A percentile compares a stretch with the other conserved stretches of the same genome.
phyloP scores from a whole-genome alignment of 2,888 invertebrate species.

The Heterodera filipjevi region DNA sequence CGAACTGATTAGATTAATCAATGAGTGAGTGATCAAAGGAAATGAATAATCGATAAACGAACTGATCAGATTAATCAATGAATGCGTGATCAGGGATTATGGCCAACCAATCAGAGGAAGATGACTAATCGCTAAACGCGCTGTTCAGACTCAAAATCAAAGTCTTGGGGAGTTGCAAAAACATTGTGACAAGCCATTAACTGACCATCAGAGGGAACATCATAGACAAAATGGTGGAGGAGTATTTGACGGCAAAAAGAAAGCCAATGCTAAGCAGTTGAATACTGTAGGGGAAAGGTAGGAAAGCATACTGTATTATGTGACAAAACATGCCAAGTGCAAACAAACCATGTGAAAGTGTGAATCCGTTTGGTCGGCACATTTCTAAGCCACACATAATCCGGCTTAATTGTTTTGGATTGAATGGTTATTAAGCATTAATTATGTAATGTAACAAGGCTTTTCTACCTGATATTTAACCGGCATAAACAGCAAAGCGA shows the following conservation, averaged over 20 bases:
- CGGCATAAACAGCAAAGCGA: conserved; percentile 64
- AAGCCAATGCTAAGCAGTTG: conserved; percentile 67
- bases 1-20: too few species aligned
- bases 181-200: conserved; percentile 35
- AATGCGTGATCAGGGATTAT: too few species aligned
- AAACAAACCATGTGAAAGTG: conserved; percentile 66
- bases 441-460: too few species aligned
- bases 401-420: conserved; percentile 52
- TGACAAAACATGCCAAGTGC: too few species aligned
- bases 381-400: conserved; percentile 56
- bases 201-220: conserved; percentile 57
- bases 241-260: conserved; percentile 67
- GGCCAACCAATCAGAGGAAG: too few species aligned
- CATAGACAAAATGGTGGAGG: conserved; percentile 50
- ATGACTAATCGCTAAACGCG: too few species aligned
- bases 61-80: too few species aligned
- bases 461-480: conserved; percentile 41
- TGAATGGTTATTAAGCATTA: conserved; percentile 45
- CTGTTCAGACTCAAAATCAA: too few species aligned
- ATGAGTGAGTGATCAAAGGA: too few species aligned
- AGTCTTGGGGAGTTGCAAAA: too few species aligned
- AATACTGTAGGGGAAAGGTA: conserved; percentile 47
- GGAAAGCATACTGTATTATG: not conserved
- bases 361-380: conserved; percentile 65
- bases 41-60: too few species aligned